Percentiles rank a stretch among this genome's conserved stretches.
Evolutionary conservation across 2,113 vertebrate species (phyloP).

Genomic region (Heloderma charlesbogerti): DNA sequence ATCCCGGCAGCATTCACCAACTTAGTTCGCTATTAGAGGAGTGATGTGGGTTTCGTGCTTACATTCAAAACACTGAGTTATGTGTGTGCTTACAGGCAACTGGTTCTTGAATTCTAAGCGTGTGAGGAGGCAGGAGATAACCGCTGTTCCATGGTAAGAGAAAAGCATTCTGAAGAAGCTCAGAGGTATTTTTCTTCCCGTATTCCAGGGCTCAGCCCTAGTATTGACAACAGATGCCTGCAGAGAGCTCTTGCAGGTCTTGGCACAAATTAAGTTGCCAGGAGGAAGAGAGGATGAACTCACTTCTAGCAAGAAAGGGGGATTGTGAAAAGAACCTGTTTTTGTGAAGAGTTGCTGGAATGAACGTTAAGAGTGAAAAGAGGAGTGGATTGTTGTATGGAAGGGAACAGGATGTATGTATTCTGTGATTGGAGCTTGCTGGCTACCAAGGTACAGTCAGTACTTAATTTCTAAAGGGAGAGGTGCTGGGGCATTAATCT

Average conservation of each 20-base stretch:
- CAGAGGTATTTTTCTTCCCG: background rate
- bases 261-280: background rate
- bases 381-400: background rate
- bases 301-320: background rate
- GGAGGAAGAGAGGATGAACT: background rate
- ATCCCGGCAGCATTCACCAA: background rate
- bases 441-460: background rate
- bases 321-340: background rate
- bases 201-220: background rate
- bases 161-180: background rate
- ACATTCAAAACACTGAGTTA: background rate
- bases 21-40: background rate
- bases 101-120: background rate
- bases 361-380: too few relatives aligned
- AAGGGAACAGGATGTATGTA: background rate
- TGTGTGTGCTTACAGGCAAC: background rate
- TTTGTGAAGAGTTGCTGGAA: background rate
- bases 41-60: background rate
- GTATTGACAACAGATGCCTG: background rate
- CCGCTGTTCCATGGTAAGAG: too few relatives aligned
- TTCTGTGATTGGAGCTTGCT: background rate
- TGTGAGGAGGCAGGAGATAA: background rate
- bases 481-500: background rate
- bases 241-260: background rate
- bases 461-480: background rate